These are phyloP conservation scores for Drosophila nr. perissopoda DNA, from an alignment of 2,888 invertebrate species.

Conservation along the genomic window DNA sequence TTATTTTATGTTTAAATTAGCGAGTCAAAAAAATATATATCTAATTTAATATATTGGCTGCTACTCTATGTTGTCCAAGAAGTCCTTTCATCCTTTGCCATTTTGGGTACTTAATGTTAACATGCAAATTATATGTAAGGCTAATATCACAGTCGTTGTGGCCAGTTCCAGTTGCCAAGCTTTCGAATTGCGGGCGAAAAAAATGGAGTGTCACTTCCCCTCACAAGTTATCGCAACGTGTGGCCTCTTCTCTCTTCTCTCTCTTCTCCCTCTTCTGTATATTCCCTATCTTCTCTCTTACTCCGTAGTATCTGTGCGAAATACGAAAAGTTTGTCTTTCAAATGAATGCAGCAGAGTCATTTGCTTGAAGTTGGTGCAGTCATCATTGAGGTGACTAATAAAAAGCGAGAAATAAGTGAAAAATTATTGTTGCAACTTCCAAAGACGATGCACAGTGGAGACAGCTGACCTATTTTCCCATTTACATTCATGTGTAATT, in stretches of 20 bases:
- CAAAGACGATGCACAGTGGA: constrained; percentile 30
- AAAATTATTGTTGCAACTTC: constrained; percentile 53
- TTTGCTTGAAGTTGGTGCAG: constrained; percentile 49
- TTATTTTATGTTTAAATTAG: background rate
- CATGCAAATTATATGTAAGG: constrained; percentile 20
- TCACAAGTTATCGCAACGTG: constrained; percentile 19
- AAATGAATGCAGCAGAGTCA: constrained; percentile 63
- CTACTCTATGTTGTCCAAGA: background rate
- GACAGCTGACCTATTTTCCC: background rate
- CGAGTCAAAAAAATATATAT: background rate
- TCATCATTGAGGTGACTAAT: constrained; percentile 59
- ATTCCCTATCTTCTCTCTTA: background rate
- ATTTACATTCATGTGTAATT: background rate
- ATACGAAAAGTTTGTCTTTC: constrained; percentile 64
- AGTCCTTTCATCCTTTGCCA: background rate
- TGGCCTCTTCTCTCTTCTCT: constrained; percentile 12
- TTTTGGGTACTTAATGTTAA: constrained; percentile 4
- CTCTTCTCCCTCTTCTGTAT: background rate
- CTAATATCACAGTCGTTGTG: constrained; percentile 28
- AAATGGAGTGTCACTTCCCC: constrained; percentile 7
- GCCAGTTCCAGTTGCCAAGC: constrained; percentile 43
- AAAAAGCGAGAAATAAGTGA: constrained; percentile 55
- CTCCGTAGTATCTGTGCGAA: constrained; percentile 38
- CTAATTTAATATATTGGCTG: background rate
- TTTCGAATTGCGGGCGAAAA: constrained; percentile 18